Evolutionary conservation across 2,888 invertebrate genomes (phyloP), one percentile per base, ranked within the genome.

Genomic region (Acheta domesticus): DNA sequence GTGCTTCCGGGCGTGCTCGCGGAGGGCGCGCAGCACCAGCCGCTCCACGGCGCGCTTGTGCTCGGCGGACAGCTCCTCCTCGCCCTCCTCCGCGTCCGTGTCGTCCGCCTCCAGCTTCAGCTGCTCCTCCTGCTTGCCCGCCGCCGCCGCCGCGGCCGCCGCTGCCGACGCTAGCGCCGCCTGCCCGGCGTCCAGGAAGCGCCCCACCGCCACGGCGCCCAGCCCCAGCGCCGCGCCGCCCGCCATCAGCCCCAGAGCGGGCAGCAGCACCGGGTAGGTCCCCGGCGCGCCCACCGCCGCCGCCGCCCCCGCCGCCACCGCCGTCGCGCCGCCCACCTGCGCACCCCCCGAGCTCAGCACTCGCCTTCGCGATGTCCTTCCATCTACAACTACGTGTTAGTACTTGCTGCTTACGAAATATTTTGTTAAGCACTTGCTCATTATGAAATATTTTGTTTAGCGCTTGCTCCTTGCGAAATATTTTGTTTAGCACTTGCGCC

Each of bases 171-270:
- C 19, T 3, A 62, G 62, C 16, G 62, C 62, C 62, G 14, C 16
- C 19, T 62, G 62, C 16, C 62, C 91, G 0, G 91, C 91, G 83
- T 92, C 92, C 12, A 93, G 86, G 81, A 92, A 91, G 82, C 93
- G 89, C 12, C 94, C 94, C 81, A 94, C 91, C 0, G 94, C 94
- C 0, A 94, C 93, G 0, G 94, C 94, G 11, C 94, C 94, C n/a
- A 94, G 89, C 1, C 94, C 93, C 48, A 94, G 86, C 2, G 94
- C 94, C 0, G 94, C 94, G 19, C 94, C 94, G n/a, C 94, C 94
- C 14, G 94, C 94, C 84, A 95, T 92, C 11, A 94, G 86, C 5
- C 94, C 93, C 36, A 94, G 87, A 0, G 94, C 94, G 21, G 94
- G 94, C 2, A 94, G 86, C 85, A 94, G 91, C 0, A 92, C 92